Evolutionary conservation across 2,113 vertebrate species (phyloP).

Genomic region (Agapornis roseicollis): DNA sequence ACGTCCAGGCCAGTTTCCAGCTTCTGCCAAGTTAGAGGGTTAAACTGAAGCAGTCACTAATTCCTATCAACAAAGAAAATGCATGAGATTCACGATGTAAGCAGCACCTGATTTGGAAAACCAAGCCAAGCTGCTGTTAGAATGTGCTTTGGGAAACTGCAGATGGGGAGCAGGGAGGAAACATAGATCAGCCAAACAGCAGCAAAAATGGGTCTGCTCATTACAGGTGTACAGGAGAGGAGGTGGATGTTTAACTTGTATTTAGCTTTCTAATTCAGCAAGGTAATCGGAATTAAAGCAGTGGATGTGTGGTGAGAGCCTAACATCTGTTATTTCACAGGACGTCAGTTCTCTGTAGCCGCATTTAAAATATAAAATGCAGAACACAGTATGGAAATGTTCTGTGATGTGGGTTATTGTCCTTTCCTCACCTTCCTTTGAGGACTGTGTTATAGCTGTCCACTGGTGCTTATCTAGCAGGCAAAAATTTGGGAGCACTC

Average conservation of each 20-base stretch:
- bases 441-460: background rate
- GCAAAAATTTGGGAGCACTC: background rate
- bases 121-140: background rate
- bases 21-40: background rate
- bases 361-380: background rate
- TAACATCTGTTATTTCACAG: background rate
- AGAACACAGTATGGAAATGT: background rate
- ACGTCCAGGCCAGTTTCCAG: background rate
- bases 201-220: background rate
- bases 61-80: background rate
- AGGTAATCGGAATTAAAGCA: background rate
- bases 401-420: background rate
- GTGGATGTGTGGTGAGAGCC: background rate
- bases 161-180: background rate
- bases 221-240: background rate
- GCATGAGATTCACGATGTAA: background rate
- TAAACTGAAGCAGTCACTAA: background rate
- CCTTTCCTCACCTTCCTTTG: background rate
- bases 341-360: background rate
- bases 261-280: background rate
- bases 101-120: background rate
- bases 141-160: background rate
- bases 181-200: background rate
- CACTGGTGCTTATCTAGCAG: background rate
- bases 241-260: background rate